A percentile compares a stretch with the other conserved stretches of the same genome.
Evolutionary conservation across 2,797 vertebrate species (phyloP).

Genomic region (Macrochelys suwanniensis): DNA sequence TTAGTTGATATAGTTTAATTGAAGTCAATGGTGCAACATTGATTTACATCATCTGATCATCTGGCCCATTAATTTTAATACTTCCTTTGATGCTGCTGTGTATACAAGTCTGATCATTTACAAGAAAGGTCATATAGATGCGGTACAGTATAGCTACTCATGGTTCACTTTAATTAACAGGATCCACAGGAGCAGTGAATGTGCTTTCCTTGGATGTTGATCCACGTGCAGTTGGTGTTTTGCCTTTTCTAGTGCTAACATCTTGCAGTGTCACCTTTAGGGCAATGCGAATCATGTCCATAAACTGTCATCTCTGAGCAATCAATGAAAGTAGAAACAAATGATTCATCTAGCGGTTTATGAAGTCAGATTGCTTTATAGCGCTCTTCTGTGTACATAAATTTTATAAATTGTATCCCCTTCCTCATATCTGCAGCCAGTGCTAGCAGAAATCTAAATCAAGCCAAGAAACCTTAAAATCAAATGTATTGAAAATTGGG

Average conservation of each 20-base stretch:
- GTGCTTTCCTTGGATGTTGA: background rate
- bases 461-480: background rate
- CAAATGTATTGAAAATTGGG: constrained; percentile 24
- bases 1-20: background rate
- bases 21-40: background rate
- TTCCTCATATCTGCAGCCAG: background rate
- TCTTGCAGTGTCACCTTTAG: background rate
- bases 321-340: background rate
- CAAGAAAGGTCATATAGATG: background rate
- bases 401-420: background rate
- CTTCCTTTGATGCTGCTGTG: background rate
- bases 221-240: background rate
- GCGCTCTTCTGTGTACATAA: background rate
- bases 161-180: background rate
- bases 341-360: background rate
- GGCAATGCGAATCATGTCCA: background rate
- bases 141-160: background rate
- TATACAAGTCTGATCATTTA: background rate
- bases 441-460: background rate
- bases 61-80: background rate
- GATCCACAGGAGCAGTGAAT: background rate
- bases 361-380: background rate
- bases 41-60: background rate
- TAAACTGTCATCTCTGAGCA: background rate
- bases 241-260: background rate